Conservation (phyloP, 2,888 invertebrate species). For the Blastobasis adustella region DNA sequence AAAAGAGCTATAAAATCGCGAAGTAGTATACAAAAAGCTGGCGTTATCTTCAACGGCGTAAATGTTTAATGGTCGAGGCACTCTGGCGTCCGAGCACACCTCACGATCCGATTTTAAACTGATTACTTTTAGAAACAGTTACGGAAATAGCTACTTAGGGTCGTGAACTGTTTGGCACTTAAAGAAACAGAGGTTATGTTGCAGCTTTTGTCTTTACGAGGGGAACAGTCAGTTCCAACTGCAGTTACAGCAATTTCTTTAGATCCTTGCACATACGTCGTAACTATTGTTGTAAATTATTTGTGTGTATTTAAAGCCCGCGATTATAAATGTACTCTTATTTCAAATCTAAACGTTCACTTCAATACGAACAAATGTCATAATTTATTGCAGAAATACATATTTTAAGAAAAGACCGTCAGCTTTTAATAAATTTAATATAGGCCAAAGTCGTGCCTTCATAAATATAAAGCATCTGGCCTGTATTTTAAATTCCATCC, state of each 20-base stretch:
- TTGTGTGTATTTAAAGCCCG: no score
- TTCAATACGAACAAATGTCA: no score
- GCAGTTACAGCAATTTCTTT: no score
- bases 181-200: conserved; percentile 21
- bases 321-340: no score
- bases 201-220: no score
- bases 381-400: no score
- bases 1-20: conserved; percentile 61
- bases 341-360: no score
- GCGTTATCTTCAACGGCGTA: conserved; percentile 59
- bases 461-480: conserved; percentile 27
- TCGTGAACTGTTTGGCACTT: conserved; percentile 46
- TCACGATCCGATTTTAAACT: conserved; percentile 62
- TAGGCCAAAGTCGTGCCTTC: background rate
- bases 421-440: background rate
- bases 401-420: no score
- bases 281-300: no score
- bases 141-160: conserved; percentile 60
- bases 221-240: no score
- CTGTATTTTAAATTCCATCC: conserved; percentile 43
- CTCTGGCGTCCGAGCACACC: conserved; percentile 41
- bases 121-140: conserved; percentile 58
- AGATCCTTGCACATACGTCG: no score
- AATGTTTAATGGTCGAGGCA: conserved; percentile 62
- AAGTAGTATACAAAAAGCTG: conserved; percentile 56